A percentile compares a stretch with the other conserved stretches of the same genome.
Conservation (phyloP, 2,888 invertebrate genomes). For the Temnothorax unifasciatus region DNA sequence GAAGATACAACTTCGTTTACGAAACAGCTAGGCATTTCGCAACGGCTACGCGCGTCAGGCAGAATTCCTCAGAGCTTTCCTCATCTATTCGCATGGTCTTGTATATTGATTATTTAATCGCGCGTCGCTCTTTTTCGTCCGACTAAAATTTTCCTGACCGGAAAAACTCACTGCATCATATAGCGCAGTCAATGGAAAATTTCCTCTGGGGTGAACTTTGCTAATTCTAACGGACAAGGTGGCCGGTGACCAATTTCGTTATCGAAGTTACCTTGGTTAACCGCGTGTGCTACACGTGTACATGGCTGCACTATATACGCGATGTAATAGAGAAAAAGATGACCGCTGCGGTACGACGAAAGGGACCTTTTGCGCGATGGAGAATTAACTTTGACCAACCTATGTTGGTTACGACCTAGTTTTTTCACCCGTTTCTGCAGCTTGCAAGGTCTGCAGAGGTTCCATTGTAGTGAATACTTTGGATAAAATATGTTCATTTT, state of each 20-base stretch:
- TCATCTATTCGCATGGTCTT: background rate
- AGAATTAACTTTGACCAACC: slow-evolving; percentile 46
- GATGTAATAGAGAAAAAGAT: slow-evolving; percentile 37
- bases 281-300: slow-evolving; percentile 26
- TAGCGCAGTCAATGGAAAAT: slow-evolving; percentile 12
- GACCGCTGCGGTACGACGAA: slow-evolving; percentile 11
- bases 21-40: background rate
- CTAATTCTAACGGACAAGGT: slow-evolving; percentile 35
- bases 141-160: background rate
- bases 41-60: slow-evolving; percentile 7
- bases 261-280: slow-evolving; percentile 50
- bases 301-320: background rate
- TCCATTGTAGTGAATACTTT: background rate
- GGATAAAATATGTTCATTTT: background rate
- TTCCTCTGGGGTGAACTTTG: slow-evolving; percentile 21
- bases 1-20: slow-evolving; percentile 43
- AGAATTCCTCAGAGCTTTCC: slow-evolving; percentile 12
- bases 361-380: slow-evolving; percentile 24
- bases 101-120: slow-evolving; percentile 27
- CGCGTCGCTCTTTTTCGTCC: background rate
- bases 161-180: background rate
- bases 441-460: background rate
- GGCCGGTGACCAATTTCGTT: slow-evolving; percentile 15
- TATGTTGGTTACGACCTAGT: slow-evolving; percentile 15
- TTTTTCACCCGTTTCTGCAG: slow-evolving; percentile 7